These are phyloP conservation scores for Acronicta psi DNA, from an alignment of 2,888 invertebrate genomes.

Conservation along the genomic window DNA sequence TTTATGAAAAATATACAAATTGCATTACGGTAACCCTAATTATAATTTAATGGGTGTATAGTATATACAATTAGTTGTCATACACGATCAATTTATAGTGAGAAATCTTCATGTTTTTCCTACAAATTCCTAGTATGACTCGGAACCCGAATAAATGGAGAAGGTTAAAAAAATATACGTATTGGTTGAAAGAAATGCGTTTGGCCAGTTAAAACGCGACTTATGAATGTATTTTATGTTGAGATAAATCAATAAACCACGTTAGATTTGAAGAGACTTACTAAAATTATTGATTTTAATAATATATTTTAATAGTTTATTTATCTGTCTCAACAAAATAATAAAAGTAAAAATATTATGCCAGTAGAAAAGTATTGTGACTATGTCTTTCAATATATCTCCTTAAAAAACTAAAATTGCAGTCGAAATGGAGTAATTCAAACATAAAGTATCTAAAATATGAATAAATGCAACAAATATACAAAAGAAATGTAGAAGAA, in stretches of 20 bases:
- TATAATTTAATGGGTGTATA: constrained; percentile 71
- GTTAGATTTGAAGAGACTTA: constrained; percentile 27
- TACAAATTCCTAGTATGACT: constrained; percentile 39
- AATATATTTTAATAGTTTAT: constrained; percentile 26
- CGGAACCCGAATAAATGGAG: constrained; percentile 26
- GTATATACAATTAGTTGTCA: constrained; percentile 72
- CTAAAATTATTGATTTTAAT: constrained; percentile 5
- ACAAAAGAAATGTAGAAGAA: constrained; percentile 69
- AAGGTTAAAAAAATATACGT: constrained; percentile 5
- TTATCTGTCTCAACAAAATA: constrained; percentile 30
- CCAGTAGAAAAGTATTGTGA: constrained; percentile 56
- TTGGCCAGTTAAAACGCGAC: constrained; percentile 56
- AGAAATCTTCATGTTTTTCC: constrained; percentile 49
- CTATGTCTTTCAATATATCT: constrained; percentile 57
- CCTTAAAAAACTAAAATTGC: constrained; percentile 68
- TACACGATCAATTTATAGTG: constrained; percentile 50
- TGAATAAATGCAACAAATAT: constrained; percentile 86
- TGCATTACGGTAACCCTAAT: constrained; percentile 77
- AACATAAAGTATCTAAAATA: constrained; percentile 57
- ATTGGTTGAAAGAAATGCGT: constrained; percentile 18
- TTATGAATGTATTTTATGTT: constrained; percentile 21
- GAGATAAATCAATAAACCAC: constrained; percentile 41
- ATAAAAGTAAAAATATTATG: constrained; percentile 53
- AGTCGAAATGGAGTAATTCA: constrained; percentile 60
- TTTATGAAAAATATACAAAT: constrained; percentile 86